Evolutionary conservation across 2,888 invertebrate species (phyloP).

Genomic region (Drosophila robusta): DNA sequence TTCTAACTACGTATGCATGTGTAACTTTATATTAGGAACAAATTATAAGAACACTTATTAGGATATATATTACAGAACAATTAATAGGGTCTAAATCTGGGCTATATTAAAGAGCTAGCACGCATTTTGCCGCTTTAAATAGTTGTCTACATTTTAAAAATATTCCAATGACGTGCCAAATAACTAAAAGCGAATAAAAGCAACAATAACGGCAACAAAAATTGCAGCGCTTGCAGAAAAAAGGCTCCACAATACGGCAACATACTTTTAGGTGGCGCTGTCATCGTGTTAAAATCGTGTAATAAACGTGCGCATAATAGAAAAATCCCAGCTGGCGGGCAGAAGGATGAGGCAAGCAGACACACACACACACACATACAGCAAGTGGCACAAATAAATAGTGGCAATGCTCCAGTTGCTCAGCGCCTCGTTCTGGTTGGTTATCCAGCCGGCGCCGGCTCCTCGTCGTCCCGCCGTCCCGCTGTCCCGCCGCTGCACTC

Average conservation of each 20-base stretch:
- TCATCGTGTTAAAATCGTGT: conserved; percentile 65
- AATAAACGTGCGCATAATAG: conserved; percentile 81
- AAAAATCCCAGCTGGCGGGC: conserved; percentile 55
- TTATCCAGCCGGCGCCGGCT: conserved; percentile 63
- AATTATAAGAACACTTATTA: too few species aligned
- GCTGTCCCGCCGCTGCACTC: conserved; percentile 15
- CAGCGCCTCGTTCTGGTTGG: conserved; percentile 73
- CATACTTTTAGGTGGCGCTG: conserved; percentile 62
- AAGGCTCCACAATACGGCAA: conserved; percentile 44
- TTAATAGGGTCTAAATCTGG: too few species aligned
- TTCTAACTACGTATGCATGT: too few species aligned
- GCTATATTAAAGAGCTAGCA: too few species aligned
- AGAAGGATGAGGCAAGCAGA: conserved; percentile 32
- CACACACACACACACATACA: conserved; percentile 19
- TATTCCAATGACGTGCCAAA: neutral
- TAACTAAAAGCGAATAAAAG: conserved; percentile 1
- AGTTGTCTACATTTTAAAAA: neutral
- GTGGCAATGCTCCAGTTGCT: conserved; percentile 75
- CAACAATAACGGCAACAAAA: conserved; percentile 9
- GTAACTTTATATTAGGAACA: too few species aligned
- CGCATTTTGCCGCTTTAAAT: neutral
- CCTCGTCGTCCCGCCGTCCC: conserved; percentile 20
- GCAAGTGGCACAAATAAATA: conserved; percentile 71
- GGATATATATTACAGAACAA: too few species aligned
- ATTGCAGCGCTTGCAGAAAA: conserved; percentile 2